A percentile compares a stretch with the other conserved stretches of the same genome.
These are phyloP conservation scores for Eulemur albifrons DNA, from an alignment of 2,797 vertebrate species.

Conservation along the genomic window DNA sequence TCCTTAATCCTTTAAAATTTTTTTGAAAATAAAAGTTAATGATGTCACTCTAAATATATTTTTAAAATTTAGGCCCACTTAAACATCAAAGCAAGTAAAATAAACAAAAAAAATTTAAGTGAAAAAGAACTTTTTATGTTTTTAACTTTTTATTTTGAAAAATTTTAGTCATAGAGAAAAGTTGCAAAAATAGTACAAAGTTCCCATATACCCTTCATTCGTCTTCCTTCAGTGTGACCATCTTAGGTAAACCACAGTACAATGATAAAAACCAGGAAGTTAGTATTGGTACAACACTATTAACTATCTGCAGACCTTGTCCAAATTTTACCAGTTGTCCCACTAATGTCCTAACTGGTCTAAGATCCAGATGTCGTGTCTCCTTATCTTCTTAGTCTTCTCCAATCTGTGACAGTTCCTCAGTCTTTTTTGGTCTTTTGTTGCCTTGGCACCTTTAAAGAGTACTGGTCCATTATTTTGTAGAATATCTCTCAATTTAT, in stretches of 20 bases:
- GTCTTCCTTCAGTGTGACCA: not conserved
- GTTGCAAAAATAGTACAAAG: not conserved
- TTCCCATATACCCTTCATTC: not conserved
- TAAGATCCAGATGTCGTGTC: not conserved
- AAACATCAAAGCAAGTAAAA: constrained; percentile 10
- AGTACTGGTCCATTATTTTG: not conserved
- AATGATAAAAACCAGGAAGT: not conserved
- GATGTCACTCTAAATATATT: not conserved
- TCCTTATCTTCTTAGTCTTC: not conserved
- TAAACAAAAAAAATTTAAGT: not conserved
- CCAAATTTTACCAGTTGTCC: not conserved
- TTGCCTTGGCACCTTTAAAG: not conserved
- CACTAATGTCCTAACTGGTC: not conserved
- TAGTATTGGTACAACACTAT: not conserved
- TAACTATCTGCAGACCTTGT: not conserved
- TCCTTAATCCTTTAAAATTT: not conserved
- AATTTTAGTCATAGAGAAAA: not conserved
- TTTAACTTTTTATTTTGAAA: constrained; percentile 27
- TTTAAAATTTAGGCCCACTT: not conserved
- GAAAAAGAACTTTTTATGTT: not conserved
- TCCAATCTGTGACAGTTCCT: not conserved
- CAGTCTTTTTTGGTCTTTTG: not conserved
- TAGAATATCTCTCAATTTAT: not conserved
- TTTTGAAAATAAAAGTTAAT: not conserved
- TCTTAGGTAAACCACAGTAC: not conserved